A percentile compares a stretch with the other conserved stretches of the same genome.
Conservation (phyloP, 1,140 invertebrate species). For the Penaeus vannamei region DNA sequence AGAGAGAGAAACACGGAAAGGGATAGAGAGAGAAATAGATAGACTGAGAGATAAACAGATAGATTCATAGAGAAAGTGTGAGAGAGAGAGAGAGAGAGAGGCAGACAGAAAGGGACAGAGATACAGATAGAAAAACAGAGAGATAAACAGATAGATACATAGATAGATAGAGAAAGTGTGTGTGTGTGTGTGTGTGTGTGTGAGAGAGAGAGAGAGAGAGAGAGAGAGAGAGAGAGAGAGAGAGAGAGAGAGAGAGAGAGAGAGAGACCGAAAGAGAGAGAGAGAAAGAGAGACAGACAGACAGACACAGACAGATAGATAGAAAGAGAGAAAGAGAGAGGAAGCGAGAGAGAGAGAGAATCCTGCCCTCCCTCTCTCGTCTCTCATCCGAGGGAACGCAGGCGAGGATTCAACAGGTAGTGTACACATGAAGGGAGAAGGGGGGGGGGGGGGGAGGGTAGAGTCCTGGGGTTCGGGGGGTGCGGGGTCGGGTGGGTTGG, state of each 20-base stretch:
- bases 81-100: background rate
- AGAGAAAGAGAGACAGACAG: constrained; percentile 10
- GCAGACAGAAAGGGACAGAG: background rate
- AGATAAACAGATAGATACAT: background rate
- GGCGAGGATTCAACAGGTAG: background rate
- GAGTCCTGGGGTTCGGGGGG: too few relatives aligned
- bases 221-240: too few relatives aligned
- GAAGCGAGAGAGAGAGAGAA: background rate
- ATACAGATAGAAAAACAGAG: background rate
- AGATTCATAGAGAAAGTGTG: too few relatives aligned
- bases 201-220: too few relatives aligned
- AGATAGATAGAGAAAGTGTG: background rate
- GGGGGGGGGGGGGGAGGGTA: background rate
- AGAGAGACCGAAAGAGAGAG: background rate
- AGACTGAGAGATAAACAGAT: too few relatives aligned
- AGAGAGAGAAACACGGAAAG: background rate
- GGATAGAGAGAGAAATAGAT: too few relatives aligned
- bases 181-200: too few relatives aligned
- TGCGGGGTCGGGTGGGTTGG: background rate
- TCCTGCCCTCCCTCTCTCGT: too few relatives aligned
- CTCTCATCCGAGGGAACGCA: background rate
- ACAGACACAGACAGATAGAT: background rate
- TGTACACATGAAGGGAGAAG: background rate
- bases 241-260: too few relatives aligned
- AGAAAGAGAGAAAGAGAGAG: background rate